These are phyloP conservation scores for Mesorhabditis spiculigera DNA, from an alignment of 2,888 invertebrate genomes.

Conservation along the genomic window DNA sequence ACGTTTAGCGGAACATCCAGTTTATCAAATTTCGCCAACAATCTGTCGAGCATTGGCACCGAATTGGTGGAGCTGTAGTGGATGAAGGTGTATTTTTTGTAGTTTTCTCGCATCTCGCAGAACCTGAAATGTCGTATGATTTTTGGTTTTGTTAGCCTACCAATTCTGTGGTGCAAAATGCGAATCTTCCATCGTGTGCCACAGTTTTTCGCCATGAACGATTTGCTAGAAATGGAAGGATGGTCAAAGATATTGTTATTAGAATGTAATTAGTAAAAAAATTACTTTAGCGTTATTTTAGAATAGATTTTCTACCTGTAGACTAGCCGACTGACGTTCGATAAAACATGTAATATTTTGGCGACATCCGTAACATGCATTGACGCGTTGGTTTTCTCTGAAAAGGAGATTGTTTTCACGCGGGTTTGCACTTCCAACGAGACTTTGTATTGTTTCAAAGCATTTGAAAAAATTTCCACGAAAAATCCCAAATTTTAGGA, in stretches of 20 bases:
- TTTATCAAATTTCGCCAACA: neutral
- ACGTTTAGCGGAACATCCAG: slow-evolving; percentile 4
- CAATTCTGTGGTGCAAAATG: slow-evolving; percentile 6
- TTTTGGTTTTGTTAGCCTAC: slow-evolving; percentile 2
- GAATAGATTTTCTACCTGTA: neutral
- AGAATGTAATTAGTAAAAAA: neutral
- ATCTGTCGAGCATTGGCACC: neutral
- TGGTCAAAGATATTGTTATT: neutral
- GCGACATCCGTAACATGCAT: neutral
- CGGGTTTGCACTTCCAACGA: neutral
- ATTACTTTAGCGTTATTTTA: neutral
- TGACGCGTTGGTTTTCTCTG: neutral
- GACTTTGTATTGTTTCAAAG: neutral
- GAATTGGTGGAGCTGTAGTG: neutral
- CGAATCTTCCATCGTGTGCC: slow-evolving; percentile 4
- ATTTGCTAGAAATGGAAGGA: neutral
- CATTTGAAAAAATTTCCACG: neutral
- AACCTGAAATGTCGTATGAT: neutral
- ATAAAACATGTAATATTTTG: neutral
- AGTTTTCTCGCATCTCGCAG: slow-evolving; percentile 4
- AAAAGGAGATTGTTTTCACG: neutral
- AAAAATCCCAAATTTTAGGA: too few relatives aligned
- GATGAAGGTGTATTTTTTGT: neutral
- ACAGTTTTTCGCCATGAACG: neutral
- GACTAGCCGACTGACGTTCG: neutral